A percentile compares a stretch with the other conserved stretches of the same genome.
These are phyloP conservation scores for Zeugodacus cucurbitae DNA, from an alignment of 1,140 invertebrate species.

Conservation along the genomic window DNA sequence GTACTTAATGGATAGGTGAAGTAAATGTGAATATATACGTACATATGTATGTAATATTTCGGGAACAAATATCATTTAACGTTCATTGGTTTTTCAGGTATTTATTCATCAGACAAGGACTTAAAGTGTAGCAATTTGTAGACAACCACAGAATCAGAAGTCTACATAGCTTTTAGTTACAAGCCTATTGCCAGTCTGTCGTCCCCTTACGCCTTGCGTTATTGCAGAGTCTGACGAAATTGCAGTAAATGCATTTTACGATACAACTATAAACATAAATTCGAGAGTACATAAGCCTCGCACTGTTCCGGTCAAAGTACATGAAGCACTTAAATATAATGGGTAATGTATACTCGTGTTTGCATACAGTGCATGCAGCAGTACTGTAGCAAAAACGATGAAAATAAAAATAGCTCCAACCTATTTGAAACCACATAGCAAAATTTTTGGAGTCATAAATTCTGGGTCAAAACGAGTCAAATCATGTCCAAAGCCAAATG, in stretches of 20 bases:
- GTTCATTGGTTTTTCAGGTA: not conserved
- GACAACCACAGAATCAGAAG: not conserved
- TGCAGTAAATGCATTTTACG: not conserved
- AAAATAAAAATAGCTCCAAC: not conserved
- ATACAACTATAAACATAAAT: constrained; percentile 23
- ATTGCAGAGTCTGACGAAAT: not conserved
- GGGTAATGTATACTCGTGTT: constrained; percentile 32
- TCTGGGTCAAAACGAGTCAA: constrained; percentile 19
- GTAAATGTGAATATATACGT: not conserved
- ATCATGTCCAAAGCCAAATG: not conserved
- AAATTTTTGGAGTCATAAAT: constrained; percentile 4
- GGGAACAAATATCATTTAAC: not conserved
- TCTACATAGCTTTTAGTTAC: not conserved
- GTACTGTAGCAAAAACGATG: not conserved
- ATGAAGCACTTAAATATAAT: constrained; percentile 36
- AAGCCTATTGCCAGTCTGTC: not conserved
- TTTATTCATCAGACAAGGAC: not conserved
- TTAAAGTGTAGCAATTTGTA: not conserved
- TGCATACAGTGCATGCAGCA: not conserved
- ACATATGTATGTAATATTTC: not conserved
- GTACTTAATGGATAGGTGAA: not conserved
- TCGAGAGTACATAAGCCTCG: constrained; percentile 31
- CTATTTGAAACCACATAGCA: not conserved
- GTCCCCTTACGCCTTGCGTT: not conserved
- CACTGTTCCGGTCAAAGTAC: not conserved